Conservation (phyloP, 2,113 vertebrate genomes). For the Callithrix jacchus region DNA sequence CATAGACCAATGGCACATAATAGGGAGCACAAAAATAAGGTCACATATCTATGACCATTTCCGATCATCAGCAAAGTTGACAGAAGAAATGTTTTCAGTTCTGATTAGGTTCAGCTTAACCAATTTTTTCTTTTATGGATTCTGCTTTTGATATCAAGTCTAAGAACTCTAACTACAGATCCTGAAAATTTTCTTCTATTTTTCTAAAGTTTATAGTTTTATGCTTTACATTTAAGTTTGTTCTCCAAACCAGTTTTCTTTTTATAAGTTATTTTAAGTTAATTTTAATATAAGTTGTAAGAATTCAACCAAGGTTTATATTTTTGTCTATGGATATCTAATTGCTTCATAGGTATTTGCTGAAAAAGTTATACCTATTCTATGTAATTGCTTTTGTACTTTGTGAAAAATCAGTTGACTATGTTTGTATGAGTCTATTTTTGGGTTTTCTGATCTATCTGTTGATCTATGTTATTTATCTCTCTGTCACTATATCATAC, state of each 20-base stretch:
- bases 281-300: conserved; percentile 14
- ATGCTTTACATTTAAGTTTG: background rate
- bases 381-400: background rate
- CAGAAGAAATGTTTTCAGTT: background rate
- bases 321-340: background rate
- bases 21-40: too few species aligned
- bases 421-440: background rate
- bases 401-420: background rate
- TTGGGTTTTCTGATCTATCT: background rate
- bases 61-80: background rate
- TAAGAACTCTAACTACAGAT: background rate
- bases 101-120: background rate
- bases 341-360: background rate
- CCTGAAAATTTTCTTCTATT: background rate
- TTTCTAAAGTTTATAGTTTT: background rate
- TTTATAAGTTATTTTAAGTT: background rate
- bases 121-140: conserved; percentile 3
- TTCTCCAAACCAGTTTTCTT: background rate
- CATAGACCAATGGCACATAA: too few species aligned
- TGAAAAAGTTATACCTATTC: background rate
- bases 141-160: background rate
- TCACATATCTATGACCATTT: too few species aligned
- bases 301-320: background rate
- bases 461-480: background rate
- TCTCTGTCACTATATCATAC: background rate